Evolutionary conservation across 2,888 invertebrate species (phyloP).

Genomic region (Lasioglossum vierecki): DNA sequence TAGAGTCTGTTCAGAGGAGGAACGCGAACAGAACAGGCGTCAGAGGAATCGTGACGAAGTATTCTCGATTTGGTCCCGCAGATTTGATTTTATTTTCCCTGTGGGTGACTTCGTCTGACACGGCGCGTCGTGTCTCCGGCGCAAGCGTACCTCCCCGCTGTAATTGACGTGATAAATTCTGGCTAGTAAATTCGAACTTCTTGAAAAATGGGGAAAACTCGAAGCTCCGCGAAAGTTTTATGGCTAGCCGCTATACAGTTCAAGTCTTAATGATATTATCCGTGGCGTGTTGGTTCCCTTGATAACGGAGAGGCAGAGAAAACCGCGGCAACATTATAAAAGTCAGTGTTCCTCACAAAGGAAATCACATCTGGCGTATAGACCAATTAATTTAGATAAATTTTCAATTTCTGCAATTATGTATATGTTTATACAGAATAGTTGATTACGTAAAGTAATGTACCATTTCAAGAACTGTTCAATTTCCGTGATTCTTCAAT

Average conservation of each 20-base stretch:
- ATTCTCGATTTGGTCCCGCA: neutral
- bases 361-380: too few relatives aligned
- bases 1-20: neutral
- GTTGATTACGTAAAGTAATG: too few relatives aligned
- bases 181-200: neutral
- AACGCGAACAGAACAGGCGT: neutral
- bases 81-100: neutral
- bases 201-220: neutral
- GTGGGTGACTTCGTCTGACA: neutral
- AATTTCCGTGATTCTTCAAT: too few relatives aligned
- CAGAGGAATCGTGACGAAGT: too few relatives aligned
- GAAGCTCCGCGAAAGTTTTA: neutral
- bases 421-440: too few relatives aligned
- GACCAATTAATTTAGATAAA: too few relatives aligned
- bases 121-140: neutral
- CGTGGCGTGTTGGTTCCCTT: neutral
- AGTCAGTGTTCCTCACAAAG: too few relatives aligned
- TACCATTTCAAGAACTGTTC: too few relatives aligned
- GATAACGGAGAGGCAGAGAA: neutral
- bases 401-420: too few relatives aligned
- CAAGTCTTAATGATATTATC: neutral
- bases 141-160: neutral
- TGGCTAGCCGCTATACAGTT: neutral
- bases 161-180: neutral
- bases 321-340: too few relatives aligned